These are phyloP conservation scores for Rhagoletis pomonella DNA, from an alignment of 1,140 invertebrate genomes.

Conservation along the genomic window DNA sequence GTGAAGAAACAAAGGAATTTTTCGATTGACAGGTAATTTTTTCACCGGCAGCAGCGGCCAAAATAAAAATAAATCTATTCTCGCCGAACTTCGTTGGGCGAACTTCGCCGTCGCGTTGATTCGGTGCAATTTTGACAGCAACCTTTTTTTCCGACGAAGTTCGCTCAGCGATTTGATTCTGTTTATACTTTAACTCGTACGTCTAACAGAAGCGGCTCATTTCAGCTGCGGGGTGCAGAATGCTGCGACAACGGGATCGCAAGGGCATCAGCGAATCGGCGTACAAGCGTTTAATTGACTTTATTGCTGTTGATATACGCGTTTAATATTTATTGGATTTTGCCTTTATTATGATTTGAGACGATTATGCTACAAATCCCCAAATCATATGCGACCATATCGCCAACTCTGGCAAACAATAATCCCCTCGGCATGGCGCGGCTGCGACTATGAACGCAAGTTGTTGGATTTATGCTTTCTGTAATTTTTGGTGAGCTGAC, in stretches of 20 bases:
- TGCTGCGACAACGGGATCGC: not conserved
- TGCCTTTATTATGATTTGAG: conserved; percentile 32
- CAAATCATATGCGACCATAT: not conserved
- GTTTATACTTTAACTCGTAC: too few species aligned
- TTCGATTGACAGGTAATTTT: too few species aligned
- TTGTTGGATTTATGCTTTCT: conserved; percentile 25
- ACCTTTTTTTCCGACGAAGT: too few species aligned
- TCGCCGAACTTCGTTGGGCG: too few species aligned
- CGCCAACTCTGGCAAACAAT: not conserved
- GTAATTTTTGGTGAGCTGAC: not conserved
- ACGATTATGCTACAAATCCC: conserved; percentile 38
- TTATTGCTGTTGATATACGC: not conserved
- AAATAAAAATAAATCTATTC: too few species aligned
- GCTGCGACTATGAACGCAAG: not conserved
- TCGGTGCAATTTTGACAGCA: too few species aligned
- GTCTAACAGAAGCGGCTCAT: too few species aligned
- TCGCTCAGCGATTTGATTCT: too few species aligned
- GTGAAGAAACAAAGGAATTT: too few species aligned
- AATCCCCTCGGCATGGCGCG: not conserved
- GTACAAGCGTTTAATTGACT: conserved; percentile 43
- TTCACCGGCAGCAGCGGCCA: too few species aligned
- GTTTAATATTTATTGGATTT: conserved; percentile 49
- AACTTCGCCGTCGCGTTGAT: too few species aligned
- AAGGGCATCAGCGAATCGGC: not conserved
- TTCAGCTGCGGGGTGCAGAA: too few species aligned